These are phyloP conservation scores for Microctonus hyperodae DNA, from an alignment of 2,888 invertebrate genomes.

Conservation along the genomic window DNA sequence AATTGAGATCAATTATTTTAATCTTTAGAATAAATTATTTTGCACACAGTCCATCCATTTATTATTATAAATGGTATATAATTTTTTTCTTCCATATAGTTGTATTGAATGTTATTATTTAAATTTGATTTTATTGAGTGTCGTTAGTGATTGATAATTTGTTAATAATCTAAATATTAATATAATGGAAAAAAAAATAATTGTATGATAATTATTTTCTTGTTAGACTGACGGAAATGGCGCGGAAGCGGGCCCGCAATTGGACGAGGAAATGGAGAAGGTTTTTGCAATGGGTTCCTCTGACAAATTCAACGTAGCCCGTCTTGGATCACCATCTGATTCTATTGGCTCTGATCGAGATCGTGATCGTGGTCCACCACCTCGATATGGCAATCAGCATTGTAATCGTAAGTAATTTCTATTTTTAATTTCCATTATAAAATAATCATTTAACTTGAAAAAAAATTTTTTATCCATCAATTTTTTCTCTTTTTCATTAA, in stretches of 20 bases:
- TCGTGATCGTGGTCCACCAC: constrained; percentile 58
- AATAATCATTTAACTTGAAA: no score
- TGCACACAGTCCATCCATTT: not conserved
- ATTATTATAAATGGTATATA: not conserved
- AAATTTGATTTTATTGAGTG: no score
- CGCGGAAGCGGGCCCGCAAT: constrained; percentile 72
- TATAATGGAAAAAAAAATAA: not conserved
- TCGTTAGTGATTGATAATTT: no score
- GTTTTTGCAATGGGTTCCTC: constrained; percentile 76
- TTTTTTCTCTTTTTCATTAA: no score
- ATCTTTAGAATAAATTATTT: not conserved
- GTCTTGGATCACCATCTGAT: constrained; percentile 62
- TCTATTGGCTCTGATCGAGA: constrained; percentile 57
- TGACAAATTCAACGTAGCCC: constrained; percentile 70
- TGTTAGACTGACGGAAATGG: constrained; percentile 67
- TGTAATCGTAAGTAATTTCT: constrained; percentile 54
- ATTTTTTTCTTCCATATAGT: not conserved
- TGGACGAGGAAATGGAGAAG: constrained; percentile 90
- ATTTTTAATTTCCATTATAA: not conserved
- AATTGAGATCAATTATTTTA: not conserved
- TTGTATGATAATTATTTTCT: not conserved
- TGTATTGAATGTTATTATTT: not conserved
- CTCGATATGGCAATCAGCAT: constrained; percentile 60
- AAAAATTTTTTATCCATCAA: no score
- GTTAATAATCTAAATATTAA: no score